Evolutionary conservation across 2,113 vertebrate genomes (phyloP).

Genomic region (Cheilinus undulatus): DNA sequence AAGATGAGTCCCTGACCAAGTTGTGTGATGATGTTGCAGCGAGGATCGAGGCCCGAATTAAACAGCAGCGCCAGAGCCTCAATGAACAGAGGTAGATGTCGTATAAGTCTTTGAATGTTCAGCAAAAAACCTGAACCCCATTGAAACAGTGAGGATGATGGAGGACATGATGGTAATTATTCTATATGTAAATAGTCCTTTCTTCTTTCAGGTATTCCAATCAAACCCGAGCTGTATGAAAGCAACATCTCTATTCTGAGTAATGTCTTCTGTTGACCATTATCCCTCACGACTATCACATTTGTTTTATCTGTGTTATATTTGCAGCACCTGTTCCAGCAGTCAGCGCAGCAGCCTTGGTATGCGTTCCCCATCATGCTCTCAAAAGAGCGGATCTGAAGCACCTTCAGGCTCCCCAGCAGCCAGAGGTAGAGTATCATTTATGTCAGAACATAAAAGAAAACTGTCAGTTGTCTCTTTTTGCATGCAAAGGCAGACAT

Average conservation of each 20-base stretch:
- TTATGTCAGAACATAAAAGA: too few relatives aligned
- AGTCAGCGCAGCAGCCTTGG: constrained; percentile 60
- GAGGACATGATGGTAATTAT: too few relatives aligned
- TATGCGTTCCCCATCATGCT: constrained; percentile 69
- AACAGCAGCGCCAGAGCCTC: constrained; percentile 59
- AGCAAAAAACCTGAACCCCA: too few relatives aligned
- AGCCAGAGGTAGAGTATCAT: constrained; percentile 59
- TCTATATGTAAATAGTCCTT: too few relatives aligned
- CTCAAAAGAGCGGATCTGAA: constrained; percentile 72
- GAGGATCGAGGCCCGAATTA: constrained; percentile 74
- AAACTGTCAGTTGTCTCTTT: too few relatives aligned
- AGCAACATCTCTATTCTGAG: not conserved
- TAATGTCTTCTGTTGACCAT: not conserved
- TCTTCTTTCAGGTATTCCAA: not conserved
- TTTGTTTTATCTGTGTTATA: not conserved
- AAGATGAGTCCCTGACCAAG: constrained; percentile 78
- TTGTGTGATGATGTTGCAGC: constrained; percentile 83
- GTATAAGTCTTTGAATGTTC: too few relatives aligned
- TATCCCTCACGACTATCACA: not conserved
- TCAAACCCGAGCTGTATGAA: not conserved
- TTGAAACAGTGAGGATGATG: too few relatives aligned
- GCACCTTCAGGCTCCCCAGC: constrained; percentile 56
- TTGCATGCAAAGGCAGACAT: too few relatives aligned
- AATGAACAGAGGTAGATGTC: constrained; percentile 59
- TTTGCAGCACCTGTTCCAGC: constrained; percentile 64